Evolutionary conservation across 2,888 invertebrate species (phyloP), one percentile per base, ranked within the genome.

Genomic region (Leucophora obtusa): DNA sequence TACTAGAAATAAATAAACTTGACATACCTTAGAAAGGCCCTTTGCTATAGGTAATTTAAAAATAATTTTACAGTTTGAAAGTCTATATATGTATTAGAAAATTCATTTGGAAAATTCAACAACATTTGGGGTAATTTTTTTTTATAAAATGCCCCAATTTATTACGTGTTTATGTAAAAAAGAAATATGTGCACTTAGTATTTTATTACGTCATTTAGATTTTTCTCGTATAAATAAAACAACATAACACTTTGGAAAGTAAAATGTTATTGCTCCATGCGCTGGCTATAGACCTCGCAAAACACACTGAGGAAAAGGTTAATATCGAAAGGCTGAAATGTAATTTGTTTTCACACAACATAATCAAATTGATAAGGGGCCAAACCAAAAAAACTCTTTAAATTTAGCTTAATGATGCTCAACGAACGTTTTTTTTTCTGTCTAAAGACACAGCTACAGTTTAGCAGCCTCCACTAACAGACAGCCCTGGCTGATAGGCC

Each of bases 321-420:
- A 86, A 85, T 83, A 81, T 77, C 76, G 78, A 84, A 84, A 85
- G 86, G 85, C 86, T 87, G 87, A 87, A 88, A 88, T 87, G 89
- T 89, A 89, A 89, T 89, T 89, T 89, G 89, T 89, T 89, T 89
- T 89, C 89, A 89, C 89, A 89, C 89, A 89, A 89, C 89, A 89
- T 89, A 89, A 89, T 89, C 89, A 89, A 89, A 89, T 88, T 89
- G 89, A 89, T 89, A 89, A 89, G 89, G 43, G 43, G 87, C 87
- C 84, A 83, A 72, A 82, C 86, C 85, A 84, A 88, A 66, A 66
- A 88, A 86, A 86, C 86, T 89, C 89, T 89, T 89, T 89, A 89
- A 89, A 89, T 89, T 89, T 89, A 87, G 89, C 89, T 89, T 89
- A 89, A 89, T 89, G 89, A 89, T 88, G 89, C 88, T 89, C 87